phyloP scores from a whole-genome alignment of 2,113 vertebrate genomes.

The Tetrax tetrax region DNA sequence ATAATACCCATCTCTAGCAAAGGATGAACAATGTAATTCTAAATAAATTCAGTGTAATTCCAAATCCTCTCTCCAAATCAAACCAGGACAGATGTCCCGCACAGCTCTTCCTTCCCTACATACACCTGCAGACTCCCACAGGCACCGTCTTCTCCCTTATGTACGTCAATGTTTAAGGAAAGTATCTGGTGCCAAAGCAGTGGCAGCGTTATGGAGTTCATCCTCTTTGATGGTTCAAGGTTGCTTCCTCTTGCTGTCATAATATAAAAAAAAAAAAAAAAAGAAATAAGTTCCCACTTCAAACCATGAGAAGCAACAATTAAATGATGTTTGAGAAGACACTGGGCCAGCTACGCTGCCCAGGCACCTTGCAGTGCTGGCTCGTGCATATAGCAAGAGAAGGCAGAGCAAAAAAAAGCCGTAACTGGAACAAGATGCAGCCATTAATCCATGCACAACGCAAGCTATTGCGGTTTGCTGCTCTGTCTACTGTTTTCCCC shows the following conservation, averaged over 20 bases:
- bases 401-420: background rate
- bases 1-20: background rate
- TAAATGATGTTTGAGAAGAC: background rate
- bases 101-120: background rate
- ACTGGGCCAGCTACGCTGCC: background rate
- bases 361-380: background rate
- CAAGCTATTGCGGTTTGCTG: background rate
- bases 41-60: background rate
- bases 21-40: background rate
- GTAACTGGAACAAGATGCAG: background rate
- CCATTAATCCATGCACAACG: background rate
- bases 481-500: background rate
- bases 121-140: background rate
- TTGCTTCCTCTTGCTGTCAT: background rate
- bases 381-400: background rate
- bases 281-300: background rate
- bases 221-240: background rate
- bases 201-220: background rate
- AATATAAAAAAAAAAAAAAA: background rate
- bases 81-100: background rate
- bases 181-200: background rate
- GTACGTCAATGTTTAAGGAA: background rate
- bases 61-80: background rate
- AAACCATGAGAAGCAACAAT: background rate
- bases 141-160: background rate